phyloP scores from a whole-genome alignment of 2,113 vertebrate genomes.

The Numenius arquata region DNA sequence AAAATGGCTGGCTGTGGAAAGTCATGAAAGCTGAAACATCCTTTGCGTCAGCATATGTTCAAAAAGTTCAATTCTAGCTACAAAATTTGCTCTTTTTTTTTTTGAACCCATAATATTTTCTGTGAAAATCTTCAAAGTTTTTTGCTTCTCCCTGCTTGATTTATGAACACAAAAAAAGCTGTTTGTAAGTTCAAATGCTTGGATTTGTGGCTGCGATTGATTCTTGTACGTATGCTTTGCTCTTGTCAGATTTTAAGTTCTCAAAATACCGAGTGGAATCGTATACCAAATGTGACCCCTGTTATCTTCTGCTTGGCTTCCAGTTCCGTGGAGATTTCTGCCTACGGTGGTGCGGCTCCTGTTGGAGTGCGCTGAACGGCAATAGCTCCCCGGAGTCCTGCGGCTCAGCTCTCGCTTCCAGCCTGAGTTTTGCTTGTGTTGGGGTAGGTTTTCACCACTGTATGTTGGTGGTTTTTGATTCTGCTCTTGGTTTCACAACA shows the following conservation, averaged over 20 bases:
- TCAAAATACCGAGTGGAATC: background rate
- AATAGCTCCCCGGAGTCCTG: background rate
- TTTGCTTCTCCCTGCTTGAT: background rate
- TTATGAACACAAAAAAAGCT: background rate
- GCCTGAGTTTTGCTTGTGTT: background rate
- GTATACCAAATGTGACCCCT: background rate
- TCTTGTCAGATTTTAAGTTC: background rate
- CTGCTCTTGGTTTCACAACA: background rate
- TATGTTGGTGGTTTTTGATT: background rate
- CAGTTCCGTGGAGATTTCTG: background rate
- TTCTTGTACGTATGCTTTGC: background rate
- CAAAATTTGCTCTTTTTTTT: background rate
- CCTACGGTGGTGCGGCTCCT: background rate
- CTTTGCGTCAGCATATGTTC: background rate
- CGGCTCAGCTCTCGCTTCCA: background rate
- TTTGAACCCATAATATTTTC: background rate
- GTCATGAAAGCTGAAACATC: background rate
- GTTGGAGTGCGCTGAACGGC: accelerated
- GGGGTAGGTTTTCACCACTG: background rate
- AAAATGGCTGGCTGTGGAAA: background rate
- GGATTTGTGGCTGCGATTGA: background rate
- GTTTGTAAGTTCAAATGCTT: background rate
- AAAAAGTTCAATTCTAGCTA: background rate
- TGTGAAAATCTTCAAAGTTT: constrained; percentile 8
- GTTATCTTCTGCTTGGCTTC: background rate